Percentiles rank a stretch among this genome's conserved stretches.
Conservation (phyloP, 2,888 invertebrate species). For the Capitulum mitella region DNA sequence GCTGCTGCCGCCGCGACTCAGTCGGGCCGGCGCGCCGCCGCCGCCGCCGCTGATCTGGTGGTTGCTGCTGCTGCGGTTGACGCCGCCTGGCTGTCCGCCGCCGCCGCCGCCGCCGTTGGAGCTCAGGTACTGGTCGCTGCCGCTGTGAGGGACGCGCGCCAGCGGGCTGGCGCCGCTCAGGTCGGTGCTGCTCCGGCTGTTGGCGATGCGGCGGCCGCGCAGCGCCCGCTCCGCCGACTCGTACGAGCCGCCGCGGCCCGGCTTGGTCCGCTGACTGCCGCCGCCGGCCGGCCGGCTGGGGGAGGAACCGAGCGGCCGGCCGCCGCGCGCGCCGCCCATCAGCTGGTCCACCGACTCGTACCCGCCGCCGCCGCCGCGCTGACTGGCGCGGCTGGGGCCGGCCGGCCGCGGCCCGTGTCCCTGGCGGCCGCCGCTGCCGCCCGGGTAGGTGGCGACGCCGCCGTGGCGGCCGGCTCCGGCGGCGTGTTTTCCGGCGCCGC, state of each 20-base stretch:
- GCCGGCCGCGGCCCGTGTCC: not conserved
- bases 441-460: not conserved
- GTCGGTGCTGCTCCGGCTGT: conserved; percentile 13
- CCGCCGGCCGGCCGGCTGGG: not conserved
- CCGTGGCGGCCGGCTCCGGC: not conserved
- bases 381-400: not conserved
- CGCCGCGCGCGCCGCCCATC: not conserved
- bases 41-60: not conserved
- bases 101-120: not conserved
- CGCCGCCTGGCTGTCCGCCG: not conserved
- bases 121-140: conserved; percentile 8
- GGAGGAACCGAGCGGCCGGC: not conserved
- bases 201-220: not conserved
- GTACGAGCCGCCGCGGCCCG: not conserved
- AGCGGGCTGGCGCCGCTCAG: not conserved
- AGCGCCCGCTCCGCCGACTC: not conserved
- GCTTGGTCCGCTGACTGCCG: not conserved
- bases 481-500: not conserved
- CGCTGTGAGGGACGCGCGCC: not conserved
- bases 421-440: not conserved
- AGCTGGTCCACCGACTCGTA: not conserved
- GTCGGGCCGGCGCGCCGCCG: not conserved
- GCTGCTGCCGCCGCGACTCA: not conserved
- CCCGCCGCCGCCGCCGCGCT: not conserved
- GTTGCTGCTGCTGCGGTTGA: not conserved